Conservation (phyloP, 2,113 vertebrate genomes). For the Ariopsis seemanni region DNA sequence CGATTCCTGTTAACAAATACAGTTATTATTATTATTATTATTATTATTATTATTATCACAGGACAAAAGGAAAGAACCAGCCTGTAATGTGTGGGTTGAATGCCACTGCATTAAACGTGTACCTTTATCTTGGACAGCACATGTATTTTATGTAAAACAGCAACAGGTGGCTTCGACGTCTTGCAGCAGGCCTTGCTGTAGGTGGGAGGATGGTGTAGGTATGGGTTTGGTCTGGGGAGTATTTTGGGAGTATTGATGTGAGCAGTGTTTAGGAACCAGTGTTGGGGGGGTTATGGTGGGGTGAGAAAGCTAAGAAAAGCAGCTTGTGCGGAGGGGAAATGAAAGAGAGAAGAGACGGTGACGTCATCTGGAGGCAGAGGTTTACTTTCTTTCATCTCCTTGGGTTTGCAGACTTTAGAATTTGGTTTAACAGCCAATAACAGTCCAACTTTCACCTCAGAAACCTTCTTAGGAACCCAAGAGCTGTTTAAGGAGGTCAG, state of each 20-base stretch:
- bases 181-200: neutral
- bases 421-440: neutral
- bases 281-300: neutral
- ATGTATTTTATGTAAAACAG: neutral
- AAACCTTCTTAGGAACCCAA: neutral
- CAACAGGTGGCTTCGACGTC: neutral
- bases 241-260: constrained; percentile 24
- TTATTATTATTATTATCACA: neutral
- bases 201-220: neutral
- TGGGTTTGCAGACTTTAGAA: neutral
- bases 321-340: neutral
- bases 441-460: neutral
- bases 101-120: neutral
- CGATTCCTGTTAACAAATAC: neutral
- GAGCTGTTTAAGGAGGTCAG: neutral
- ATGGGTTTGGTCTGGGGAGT: constrained; percentile 27
- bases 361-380: neutral
- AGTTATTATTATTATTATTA: neutral
- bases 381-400: constrained; percentile 4
- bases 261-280: neutral
- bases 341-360: constrained; percentile 13
- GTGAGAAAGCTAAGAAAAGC: neutral
- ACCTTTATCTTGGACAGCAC: too few relatives aligned
- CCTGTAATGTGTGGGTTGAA: neutral
- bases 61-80: neutral